phyloP scores from a whole-genome alignment of 92 coral and sea anemone species.

The Pocillopora meandrina region DNA sequence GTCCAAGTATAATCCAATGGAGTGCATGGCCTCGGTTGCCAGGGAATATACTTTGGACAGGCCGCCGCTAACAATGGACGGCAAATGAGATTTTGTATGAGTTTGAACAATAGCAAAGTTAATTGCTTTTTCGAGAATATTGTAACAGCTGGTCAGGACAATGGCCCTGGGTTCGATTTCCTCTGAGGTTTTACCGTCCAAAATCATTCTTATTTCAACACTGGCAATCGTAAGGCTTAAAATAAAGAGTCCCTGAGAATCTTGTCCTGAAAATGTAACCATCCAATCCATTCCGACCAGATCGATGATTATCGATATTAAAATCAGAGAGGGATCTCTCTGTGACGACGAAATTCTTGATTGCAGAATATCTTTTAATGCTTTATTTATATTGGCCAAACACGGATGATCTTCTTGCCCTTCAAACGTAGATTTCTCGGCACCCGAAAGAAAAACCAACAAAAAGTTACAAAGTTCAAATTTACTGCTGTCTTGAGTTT shows the following conservation, averaged over 20 bases:
- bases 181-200: slow-evolving; percentile 54
- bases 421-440: slow-evolving; percentile 48
- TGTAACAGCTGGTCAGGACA: slow-evolving; percentile 75
- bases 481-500: slow-evolving; percentile 66
- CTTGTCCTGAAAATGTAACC: slow-evolving; percentile 12
- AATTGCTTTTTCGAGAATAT: slow-evolving; percentile 82
- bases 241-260: slow-evolving; percentile 49
- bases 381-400: slow-evolving; percentile 58
- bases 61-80: neutral
- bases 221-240: slow-evolving; percentile 59
- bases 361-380: slow-evolving; percentile 77
- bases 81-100: neutral
- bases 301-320: slow-evolving; percentile 58
- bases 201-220: slow-evolving; percentile 75
- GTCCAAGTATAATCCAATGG: slow-evolving; percentile 66
- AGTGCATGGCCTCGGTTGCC: slow-evolving; percentile 68
- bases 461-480: slow-evolving; percentile 70
- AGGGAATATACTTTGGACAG: slow-evolving; percentile 65
- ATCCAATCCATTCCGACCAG: slow-evolving; percentile 63
- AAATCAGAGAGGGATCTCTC: slow-evolving; percentile 74
- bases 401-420: slow-evolving; percentile 14
- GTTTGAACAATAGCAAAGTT: slow-evolving; percentile 30
- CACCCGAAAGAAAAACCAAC: slow-evolving; percentile 53
- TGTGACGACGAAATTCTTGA: slow-evolving; percentile 71
- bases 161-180: slow-evolving; percentile 47